Conservation (phyloP, 37 sponge, comb jelly and placozoan genomes). For the Cliona cf. orientalis region DNA sequence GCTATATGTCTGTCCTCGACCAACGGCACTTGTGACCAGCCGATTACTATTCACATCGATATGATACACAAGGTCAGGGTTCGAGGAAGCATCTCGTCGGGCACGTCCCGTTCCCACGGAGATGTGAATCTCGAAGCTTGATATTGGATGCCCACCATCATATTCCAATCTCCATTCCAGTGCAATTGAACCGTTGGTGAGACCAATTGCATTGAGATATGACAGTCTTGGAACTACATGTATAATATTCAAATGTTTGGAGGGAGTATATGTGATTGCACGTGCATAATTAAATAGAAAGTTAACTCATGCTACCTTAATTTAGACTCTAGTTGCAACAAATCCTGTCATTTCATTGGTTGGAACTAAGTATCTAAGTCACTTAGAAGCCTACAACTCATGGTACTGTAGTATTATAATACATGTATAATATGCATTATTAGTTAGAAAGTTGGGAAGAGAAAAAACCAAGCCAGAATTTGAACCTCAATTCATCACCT, state of each 20-base stretch:
- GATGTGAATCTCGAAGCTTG: constrained; percentile 31
- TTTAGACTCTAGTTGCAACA: too few relatives aligned
- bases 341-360: too few relatives aligned
- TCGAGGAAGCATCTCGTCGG: not conserved
- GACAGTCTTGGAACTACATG: constrained; percentile 37
- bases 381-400: not conserved
- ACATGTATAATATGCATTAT: not conserved
- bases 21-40: constrained; percentile 5
- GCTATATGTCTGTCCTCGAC: not conserved
- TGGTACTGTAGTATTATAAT: not conserved
- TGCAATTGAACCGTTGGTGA: constrained; percentile 36
- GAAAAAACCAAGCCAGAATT: not conserved
- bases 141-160: constrained; percentile 51
- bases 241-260: too few relatives aligned
- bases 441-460: not conserved
- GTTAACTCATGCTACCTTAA: too few relatives aligned
- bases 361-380: too few relatives aligned
- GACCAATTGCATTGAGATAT: constrained; percentile 10
- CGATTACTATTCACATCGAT: not conserved
- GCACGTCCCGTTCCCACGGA: not conserved
- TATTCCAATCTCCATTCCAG: constrained; percentile 61
- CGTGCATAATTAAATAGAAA: too few relatives aligned
- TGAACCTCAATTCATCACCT: too few relatives aligned
- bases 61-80: constrained; percentile 1
- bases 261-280: too few relatives aligned